Evolutionary conservation across 2,888 invertebrate species (phyloP).

Genomic region (Sturmia bella): DNA sequence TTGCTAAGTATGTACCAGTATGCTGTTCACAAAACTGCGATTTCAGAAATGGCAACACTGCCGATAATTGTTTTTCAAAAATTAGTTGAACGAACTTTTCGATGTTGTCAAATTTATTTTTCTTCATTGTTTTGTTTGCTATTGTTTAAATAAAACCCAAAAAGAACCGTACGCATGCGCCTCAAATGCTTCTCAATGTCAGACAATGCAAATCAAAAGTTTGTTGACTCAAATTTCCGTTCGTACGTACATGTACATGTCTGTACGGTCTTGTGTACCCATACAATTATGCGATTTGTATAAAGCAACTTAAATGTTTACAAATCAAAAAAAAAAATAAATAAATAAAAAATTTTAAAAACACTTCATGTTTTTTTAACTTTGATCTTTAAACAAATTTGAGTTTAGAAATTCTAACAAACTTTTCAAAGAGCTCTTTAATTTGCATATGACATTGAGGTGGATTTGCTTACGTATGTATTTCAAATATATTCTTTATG

Average conservation of each 20-base stretch:
- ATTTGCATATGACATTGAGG: neutral
- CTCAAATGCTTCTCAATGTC: slow-evolving; percentile 65
- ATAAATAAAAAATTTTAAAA: slow-evolving; percentile 13
- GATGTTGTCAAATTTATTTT: neutral
- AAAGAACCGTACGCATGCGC: slow-evolving; percentile 51
- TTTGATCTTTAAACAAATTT: slow-evolving; percentile 25
- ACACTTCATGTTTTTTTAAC: slow-evolving; percentile 22
- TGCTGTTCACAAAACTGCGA: too few relatives aligned
- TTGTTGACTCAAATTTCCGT: slow-evolving; percentile 54
- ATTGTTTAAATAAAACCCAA: slow-evolving; percentile 7
- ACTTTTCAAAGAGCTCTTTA: neutral
- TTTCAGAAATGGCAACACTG: too few relatives aligned
- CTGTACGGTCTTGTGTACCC: neutral
- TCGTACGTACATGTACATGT: neutral
- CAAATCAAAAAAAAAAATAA: too few relatives aligned
- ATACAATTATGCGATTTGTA: slow-evolving; percentile 21
- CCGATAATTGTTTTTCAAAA: slow-evolving; percentile 41
- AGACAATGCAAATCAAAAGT: slow-evolving; percentile 66
- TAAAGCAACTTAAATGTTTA: neutral
- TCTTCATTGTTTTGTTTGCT: slow-evolving; percentile 16
- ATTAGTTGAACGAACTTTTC: slow-evolving; percentile 66
- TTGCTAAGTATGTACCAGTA: too few relatives aligned
- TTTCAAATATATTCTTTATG: too few relatives aligned
- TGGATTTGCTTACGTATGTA: neutral
- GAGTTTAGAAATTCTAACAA: neutral